Base-by-base conservation (phyloP, 2,113 vertebrate genomes). In the Phasianus colchicus region DNA sequence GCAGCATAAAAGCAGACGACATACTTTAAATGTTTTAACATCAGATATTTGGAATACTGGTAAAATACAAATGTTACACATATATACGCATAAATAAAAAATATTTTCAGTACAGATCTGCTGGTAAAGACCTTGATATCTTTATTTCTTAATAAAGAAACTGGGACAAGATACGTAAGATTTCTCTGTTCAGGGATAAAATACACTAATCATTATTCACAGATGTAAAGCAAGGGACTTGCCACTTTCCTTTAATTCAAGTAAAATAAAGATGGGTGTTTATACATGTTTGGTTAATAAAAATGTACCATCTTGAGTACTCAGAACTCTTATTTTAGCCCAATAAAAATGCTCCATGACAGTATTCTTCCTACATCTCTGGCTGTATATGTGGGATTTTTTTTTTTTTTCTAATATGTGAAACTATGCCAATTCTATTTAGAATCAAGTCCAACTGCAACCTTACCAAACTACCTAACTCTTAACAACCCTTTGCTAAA, bases 351-450 rank as follows among this genome's bases (percentile, higher is more conserved):
- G 54, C 13, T 64, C 75, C 55, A 17, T 50, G 18, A 58, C 16
- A 50, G 29, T 29, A 87, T 55, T 69, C 43, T 73, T 70, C 48
- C 38, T 52, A 65, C 14, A 57, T 14, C 13, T 93, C n/a, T 66
- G 74, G 60, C 52, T 0, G 0, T 47, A 54, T 7, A 20, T 0
- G 3, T 29, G 30, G 21, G 10, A 19, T n/a, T 43, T 43, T 7
- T 64, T 43, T 43, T 7, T 64, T 34, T 57, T 29, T 2, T 3
- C 42, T 55, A 24, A 32, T 8, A 67, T 1, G 25, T 45, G 40
- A 84, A 79, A 65, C 52, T 4, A 74, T 25, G 34, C 3, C 32
- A 47, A 29, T 30, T 52, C 5, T 82, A 13, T 75, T 82, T 63
- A 67, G 47, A 21, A 21, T 47, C 10, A 5, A 47, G 47, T 47